Conservation (phyloP, 2,888 invertebrate species). For the Lissocephala sabroskyi region DNA sequence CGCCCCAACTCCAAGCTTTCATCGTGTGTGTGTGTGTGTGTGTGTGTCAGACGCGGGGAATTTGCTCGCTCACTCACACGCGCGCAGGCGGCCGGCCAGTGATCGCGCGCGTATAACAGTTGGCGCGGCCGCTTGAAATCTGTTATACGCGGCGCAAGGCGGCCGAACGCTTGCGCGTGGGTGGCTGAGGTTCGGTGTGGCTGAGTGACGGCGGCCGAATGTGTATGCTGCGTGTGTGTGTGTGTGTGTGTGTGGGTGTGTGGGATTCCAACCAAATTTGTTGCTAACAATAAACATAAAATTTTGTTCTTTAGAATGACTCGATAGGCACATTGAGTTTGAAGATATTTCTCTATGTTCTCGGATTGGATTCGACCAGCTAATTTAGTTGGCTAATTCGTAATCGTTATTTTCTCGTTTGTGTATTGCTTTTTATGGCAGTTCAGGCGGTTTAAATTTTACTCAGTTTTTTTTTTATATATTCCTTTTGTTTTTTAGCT, state of each 20-base stretch:
- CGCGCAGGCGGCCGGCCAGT: no score
- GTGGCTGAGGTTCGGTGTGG: no score
- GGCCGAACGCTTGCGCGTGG: no score
- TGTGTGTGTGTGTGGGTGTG: slow-evolving; percentile 15
- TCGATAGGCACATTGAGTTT: slow-evolving; percentile 19
- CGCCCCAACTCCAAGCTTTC: slow-evolving; percentile 70
- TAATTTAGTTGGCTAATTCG: slow-evolving; percentile 1
- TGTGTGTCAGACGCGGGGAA: no score
- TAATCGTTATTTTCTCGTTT: neutral
- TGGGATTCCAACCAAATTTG: slow-evolving; percentile 8
- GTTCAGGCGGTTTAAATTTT: slow-evolving; percentile 42
- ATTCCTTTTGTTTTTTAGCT: neutral
- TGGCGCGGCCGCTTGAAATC: slow-evolving; percentile 7
- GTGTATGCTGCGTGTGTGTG: slow-evolving; percentile 6
- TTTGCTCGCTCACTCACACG: no score
- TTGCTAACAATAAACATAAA: slow-evolving; percentile 11
- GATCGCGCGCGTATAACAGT: no score
- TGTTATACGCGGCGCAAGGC: no score
- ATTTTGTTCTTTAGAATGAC: neutral
- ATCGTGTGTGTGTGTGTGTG: slow-evolving; percentile 18
- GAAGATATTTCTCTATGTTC: slow-evolving; percentile 17
- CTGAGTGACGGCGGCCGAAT: no score
- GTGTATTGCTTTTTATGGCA: slow-evolving; percentile 58
- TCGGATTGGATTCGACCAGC: slow-evolving; percentile 11
- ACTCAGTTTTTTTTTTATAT: no score